A percentile compares a stretch with the other conserved stretches of the same genome.
Evolutionary conservation across 2,888 invertebrate genomes (phyloP).

Genomic region (Epirrita christyi): DNA sequence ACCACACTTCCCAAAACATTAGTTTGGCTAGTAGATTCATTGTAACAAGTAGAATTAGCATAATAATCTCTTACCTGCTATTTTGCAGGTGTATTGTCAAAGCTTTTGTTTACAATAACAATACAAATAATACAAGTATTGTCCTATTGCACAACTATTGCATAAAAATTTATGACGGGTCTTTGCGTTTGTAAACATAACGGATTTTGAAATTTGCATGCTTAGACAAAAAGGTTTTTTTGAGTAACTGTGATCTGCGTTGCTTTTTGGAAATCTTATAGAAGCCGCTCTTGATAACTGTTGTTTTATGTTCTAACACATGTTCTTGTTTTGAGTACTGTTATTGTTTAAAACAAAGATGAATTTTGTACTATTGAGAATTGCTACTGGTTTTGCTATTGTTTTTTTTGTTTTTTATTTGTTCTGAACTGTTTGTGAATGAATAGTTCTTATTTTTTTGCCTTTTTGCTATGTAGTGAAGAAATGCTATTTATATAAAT

Average conservation of each 20-base stretch:
- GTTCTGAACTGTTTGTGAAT: slow-evolving; percentile 8
- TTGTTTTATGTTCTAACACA: slow-evolving; percentile 54
- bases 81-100: slow-evolving; percentile 74
- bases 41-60: slow-evolving; percentile 70
- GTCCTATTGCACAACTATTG: slow-evolving; percentile 73
- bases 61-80: slow-evolving; percentile 80
- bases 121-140: slow-evolving; percentile 42
- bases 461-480: too few species aligned
- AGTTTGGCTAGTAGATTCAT: slow-evolving; percentile 62
- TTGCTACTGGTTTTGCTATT: too few species aligned
- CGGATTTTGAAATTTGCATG: slow-evolving; percentile 71
- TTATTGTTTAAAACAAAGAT: slow-evolving; percentile 54
- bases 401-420: slow-evolving; percentile 18
- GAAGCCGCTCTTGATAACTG: slow-evolving; percentile 38
- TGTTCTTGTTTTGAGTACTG: slow-evolving; percentile 68
- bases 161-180: slow-evolving; percentile 58
- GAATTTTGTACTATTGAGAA: slow-evolving; percentile 47
- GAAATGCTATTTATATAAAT: too few species aligned
- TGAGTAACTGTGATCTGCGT: slow-evolving; percentile 40
- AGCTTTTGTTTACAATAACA: slow-evolving; percentile 56
- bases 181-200: slow-evolving; percentile 71
- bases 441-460: not conserved
- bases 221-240: slow-evolving; percentile 58
- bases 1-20: slow-evolving; percentile 81
- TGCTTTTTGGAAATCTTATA: slow-evolving; percentile 48